Conservation (phyloP, 2,113 vertebrate genomes). For the Hemibagrus wyckioides region DNA sequence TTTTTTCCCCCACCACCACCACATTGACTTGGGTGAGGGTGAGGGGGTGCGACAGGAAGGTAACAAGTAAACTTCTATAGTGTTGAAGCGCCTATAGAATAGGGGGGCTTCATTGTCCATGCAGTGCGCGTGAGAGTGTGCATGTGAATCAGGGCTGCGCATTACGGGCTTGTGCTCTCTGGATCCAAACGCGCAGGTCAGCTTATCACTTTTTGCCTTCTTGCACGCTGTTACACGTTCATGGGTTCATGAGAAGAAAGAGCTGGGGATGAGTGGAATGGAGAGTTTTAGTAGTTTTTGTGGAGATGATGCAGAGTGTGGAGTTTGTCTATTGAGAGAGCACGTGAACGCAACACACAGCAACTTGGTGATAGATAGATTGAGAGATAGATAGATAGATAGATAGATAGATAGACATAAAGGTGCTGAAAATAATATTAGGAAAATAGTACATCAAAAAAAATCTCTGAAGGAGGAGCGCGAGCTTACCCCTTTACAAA, state of each 20-base stretch:
- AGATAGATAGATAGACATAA: neutral
- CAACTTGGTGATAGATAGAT: neutral
- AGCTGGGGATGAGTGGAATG: neutral
- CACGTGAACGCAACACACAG: neutral
- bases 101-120: slow-evolving; percentile 52
- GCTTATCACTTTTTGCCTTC: neutral
- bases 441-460: neutral
- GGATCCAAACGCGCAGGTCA: neutral
- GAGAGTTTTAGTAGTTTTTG: neutral
- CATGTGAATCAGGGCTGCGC: slow-evolving; percentile 38
- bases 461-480: neutral
- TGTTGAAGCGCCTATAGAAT: slow-evolving; percentile 43
- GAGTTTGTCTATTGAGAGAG: neutral
- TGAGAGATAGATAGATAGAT: neutral
- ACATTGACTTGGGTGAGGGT: slow-evolving; percentile 42
- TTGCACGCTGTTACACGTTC: neutral
- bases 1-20: neutral
- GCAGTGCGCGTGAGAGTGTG: neutral
- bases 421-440: neutral
- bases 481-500: neutral
- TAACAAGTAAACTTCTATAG: slow-evolving; percentile 52
- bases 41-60: slow-evolving; percentile 50
- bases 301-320: neutral
- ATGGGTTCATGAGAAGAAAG: neutral
- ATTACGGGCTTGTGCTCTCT: neutral